A percentile compares a stretch with the other conserved stretches of the same genome.
These are phyloP conservation scores for Neosilurus hyrtlii DNA, from an alignment of 2,797 vertebrate genomes.

Conservation along the genomic window DNA sequence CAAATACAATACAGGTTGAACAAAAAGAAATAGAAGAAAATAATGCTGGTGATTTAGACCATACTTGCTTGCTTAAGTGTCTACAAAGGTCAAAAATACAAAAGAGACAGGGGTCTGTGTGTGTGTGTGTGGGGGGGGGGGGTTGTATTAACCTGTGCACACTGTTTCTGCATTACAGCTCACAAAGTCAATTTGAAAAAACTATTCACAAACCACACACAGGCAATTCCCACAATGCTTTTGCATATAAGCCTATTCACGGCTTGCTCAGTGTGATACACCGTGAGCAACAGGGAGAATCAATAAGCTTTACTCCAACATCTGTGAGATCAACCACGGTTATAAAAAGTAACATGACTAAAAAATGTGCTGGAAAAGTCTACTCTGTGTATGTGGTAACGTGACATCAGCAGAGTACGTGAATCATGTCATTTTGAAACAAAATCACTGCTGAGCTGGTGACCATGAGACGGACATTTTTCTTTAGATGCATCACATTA, in stretches of 20 bases:
- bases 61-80: background rate
- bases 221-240: background rate
- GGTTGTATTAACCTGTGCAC: background rate
- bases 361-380: background rate
- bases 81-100: constrained; percentile 9
- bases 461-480: background rate
- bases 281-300: constrained; percentile 6
- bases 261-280: constrained; percentile 11
- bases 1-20: background rate
- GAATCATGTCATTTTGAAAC: background rate
- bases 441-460: background rate
- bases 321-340: constrained; percentile 1
- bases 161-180: background rate
- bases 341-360: background rate
- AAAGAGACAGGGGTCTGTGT: background rate
- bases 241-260: constrained; percentile 1
- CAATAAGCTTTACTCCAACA: constrained; percentile 16
- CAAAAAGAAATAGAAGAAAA: background rate
- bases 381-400: background rate
- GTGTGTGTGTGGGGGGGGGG: too few relatives aligned
- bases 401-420: background rate
- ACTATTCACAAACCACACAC: constrained; percentile 20
- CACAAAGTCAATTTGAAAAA: background rate
- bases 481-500: background rate
- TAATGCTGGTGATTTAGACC: background rate